Evolutionary conservation across 2,113 vertebrate genomes (phyloP).

Genomic region (Heptranchias perlo): DNA sequence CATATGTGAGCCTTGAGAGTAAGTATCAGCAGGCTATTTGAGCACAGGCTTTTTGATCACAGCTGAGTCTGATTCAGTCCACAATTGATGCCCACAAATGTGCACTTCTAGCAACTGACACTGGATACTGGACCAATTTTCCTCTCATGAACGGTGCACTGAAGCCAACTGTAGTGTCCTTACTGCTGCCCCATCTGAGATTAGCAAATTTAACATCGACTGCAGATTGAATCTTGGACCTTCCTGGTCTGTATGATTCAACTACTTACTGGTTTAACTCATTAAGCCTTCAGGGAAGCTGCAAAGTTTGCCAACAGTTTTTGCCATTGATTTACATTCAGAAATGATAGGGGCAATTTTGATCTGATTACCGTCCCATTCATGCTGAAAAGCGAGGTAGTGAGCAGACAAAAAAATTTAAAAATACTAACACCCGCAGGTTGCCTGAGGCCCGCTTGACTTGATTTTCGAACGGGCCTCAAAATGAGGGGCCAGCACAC

Average conservation of each 20-base stretch:
- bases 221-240: not conserved
- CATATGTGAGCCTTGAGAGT: too few species aligned
- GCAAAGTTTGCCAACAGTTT: not conserved
- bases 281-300: not conserved
- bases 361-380: not conserved
- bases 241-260: not conserved
- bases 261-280: not conserved
- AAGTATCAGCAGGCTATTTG: too few species aligned
- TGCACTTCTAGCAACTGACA: too few species aligned
- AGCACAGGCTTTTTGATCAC: too few species aligned
- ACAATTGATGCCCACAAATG: too few species aligned
- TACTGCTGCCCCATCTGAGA: not conserved
- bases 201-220: not conserved
- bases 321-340: not conserved
- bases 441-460: not conserved
- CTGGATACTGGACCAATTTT: not conserved
- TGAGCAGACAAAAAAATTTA: not conserved
- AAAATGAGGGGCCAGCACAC: not conserved
- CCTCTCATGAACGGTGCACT: not conserved
- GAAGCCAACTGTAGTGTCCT: not conserved
- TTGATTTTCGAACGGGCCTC: not conserved
- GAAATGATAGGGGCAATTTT: not conserved
- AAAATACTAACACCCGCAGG: not conserved
- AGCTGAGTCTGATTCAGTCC: too few species aligned
- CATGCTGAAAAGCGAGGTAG: not conserved